A percentile compares a stretch with the other conserved stretches of the same genome.
Conservation (phyloP, 2,888 invertebrate genomes). For the Platypus cylindrus region DNA sequence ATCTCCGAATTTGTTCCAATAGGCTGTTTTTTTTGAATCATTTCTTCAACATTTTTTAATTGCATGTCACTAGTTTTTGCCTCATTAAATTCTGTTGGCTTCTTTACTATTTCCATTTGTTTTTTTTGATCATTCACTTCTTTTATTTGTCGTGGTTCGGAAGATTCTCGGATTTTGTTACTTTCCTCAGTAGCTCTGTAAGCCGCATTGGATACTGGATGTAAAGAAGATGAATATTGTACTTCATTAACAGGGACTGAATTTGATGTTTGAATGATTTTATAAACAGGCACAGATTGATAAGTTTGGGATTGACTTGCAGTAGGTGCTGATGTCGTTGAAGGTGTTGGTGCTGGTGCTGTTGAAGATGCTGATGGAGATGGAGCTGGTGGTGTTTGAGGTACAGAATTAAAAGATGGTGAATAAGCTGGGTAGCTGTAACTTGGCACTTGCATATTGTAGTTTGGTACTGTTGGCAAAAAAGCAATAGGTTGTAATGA, state of each 20-base stretch:
- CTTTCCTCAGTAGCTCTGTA: constrained; percentile 21
- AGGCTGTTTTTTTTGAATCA: background rate
- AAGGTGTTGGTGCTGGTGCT: constrained; percentile 12
- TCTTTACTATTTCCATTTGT: constrained; percentile 23
- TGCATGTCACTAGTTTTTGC: constrained; percentile 14
- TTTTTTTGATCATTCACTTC: constrained; percentile 15
- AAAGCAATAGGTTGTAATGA: constrained; percentile 8
- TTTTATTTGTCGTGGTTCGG: constrained; percentile 1
- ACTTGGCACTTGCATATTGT: constrained; percentile 11
- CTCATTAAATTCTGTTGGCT: constrained; percentile 22
- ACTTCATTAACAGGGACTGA: constrained; percentile 3
- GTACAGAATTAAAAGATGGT: constrained; percentile 15
- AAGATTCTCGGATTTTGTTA: constrained; percentile 6
- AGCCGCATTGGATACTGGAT: constrained; percentile 18
- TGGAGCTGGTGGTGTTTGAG: too few species aligned
- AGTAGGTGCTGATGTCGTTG: constrained; percentile 6
- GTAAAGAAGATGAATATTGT: constrained; percentile 2
- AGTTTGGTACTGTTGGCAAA: constrained; percentile 7
- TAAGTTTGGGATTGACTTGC: constrained; percentile 2
- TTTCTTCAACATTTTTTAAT: background rate
- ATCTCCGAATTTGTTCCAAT: background rate
- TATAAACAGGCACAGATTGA: background rate
- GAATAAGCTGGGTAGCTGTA: constrained; percentile 18
- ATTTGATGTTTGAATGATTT: constrained; percentile 5
- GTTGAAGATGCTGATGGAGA: constrained; percentile 14